Base-by-base conservation (phyloP, 37 sponge, comb jelly and placozoan genomes). In the Spongilla lacustris region DNA sequence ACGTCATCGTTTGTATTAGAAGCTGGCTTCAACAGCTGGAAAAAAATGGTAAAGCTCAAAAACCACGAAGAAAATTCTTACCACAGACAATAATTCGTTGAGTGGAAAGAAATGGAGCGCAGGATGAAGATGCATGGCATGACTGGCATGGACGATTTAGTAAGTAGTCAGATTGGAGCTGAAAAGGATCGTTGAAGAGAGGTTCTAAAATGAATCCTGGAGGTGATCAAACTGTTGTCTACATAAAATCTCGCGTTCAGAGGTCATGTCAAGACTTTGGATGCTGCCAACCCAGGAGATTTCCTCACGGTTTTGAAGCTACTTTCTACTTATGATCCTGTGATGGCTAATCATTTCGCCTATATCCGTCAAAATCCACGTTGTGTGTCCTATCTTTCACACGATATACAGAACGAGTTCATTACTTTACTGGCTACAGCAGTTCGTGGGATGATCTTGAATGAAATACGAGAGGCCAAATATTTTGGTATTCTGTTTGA, bases 21-120 rank as follows among this genome's bases (percentile, higher is more conserved):
- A 58, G 19, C 58, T 58, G 58, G 58, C 58, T 58, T 58, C 58
- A 58, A 58, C 58, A 58, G 58, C 58, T 58, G 58, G 58, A 58
- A 58, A 58, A 58, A 58, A 58, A 58, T 58, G 58, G 58, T 13
- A 13, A 58, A 58, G 21, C 58, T 58, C 58, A 58, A 58, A 58
- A 58, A 58, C 58, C 58, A 58, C 58, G 58, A 58, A 58, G 58
- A 58, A 58, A 58, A 58, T 58, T 58, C 58, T 58, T 58, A 58
- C 58, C 58, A 58, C 58, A 58, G 58, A 58, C 58, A 58, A 58
- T 58, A 8, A 58, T 58, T 58, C 58, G 58, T 58, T 17, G 58
- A 58, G 58, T 58, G 58, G 58, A 58, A 58, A 58, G 58, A 58
- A 58, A 58, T 58, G 58, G 58, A 58, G 58, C 21, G 58, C 58